Conservation (phyloP, 1,140 invertebrate species). For the Pollicipes pollicipes region DNA sequence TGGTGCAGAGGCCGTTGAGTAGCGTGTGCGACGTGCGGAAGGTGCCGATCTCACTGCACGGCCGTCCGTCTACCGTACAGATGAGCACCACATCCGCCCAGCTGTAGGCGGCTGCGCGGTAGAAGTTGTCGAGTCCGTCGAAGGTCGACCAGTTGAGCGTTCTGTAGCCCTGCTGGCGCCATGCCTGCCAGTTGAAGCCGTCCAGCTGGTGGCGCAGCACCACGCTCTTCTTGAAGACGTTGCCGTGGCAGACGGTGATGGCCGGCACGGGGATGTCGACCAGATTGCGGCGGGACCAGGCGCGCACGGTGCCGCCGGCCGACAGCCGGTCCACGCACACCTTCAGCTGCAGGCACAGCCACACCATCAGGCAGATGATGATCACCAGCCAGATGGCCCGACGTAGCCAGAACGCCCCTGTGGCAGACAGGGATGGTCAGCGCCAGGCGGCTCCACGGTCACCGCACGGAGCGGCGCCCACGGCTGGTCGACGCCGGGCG, state of each 20-base stretch:
- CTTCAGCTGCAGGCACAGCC: neutral
- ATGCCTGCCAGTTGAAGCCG: neutral
- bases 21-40: neutral
- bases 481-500: too few relatives aligned
- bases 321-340: neutral
- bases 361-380: neutral
- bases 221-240: neutral
- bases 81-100: neutral
- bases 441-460: too few relatives aligned
- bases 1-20: neutral
- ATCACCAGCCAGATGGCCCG: neutral
- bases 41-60: neutral
- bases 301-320: neutral
- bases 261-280: neutral
- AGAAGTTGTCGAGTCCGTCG: neutral
- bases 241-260: constrained; percentile 3
- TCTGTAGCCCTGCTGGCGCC: neutral
- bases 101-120: neutral
- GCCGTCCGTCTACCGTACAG: neutral
- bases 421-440: too few relatives aligned
- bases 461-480: too few relatives aligned
- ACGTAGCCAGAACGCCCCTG: neutral
- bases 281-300: neutral
- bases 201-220: neutral
- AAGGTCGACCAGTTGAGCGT: neutral